Conservation (phyloP, 2,888 invertebrate species). For the Congeria kusceri region DNA sequence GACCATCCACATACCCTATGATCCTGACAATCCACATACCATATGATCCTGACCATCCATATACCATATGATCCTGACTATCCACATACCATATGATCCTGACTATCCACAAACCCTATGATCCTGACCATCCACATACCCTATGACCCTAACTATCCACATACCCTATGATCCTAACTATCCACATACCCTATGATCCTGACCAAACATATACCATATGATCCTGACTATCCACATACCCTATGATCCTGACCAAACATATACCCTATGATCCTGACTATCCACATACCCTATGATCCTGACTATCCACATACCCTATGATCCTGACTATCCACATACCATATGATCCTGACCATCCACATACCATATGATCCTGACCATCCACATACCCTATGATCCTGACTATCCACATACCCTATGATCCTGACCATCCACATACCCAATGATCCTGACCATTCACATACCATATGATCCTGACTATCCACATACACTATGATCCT, state of each 20-base stretch:
- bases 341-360: conserved; percentile 92
- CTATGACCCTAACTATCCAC: conserved; percentile 92
- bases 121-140: conserved; percentile 91
- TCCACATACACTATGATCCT: conserved; percentile 91
- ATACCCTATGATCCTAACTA: conserved; percentile 94
- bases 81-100: conserved; percentile 91
- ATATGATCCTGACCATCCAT: conserved; percentile 92
- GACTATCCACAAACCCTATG: conserved; percentile 91
- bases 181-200: conserved; percentile 91
- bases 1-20: conserved; percentile 91
- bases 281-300: conserved; percentile 91
- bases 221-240: no score
- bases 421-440: conserved; percentile 91
- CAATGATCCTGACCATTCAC: conserved; percentile 92
- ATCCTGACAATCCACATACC: conserved; percentile 91
- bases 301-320: conserved; percentile 91
- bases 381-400: conserved; percentile 91
- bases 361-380: conserved; percentile 94
- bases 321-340: conserved; percentile 91
- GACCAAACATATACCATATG: no score
- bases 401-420: conserved; percentile 91
- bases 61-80: conserved; percentile 94
- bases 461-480: conserved; percentile 94
- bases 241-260: conserved; percentile 92
- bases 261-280: conserved; percentile 94